phyloP scores from a whole-genome alignment of 1,140 invertebrate genomes.

The Trichogramma pretiosum region DNA sequence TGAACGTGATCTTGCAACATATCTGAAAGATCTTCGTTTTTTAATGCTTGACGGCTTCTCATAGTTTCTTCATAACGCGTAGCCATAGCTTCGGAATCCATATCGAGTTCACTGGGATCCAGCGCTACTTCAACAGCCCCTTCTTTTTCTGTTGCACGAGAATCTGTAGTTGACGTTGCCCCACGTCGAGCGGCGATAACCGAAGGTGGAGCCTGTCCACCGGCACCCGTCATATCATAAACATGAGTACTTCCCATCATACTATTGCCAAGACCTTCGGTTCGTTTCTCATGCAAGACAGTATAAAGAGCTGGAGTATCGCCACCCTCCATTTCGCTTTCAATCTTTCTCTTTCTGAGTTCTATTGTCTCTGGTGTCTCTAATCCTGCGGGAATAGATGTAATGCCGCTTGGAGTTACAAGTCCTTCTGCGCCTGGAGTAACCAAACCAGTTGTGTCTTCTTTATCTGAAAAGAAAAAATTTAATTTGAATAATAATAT shows the following conservation, averaged over 20 bases:
- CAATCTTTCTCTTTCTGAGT: constrained; percentile 92
- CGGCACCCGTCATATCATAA: constrained; percentile 75
- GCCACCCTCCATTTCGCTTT: constrained; percentile 91
- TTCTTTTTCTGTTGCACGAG: constrained; percentile 46
- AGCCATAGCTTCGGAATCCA: constrained; percentile 93
- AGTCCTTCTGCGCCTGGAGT: constrained; percentile 80
- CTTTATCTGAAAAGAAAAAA: constrained; percentile 35
- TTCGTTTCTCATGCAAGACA: constrained; percentile 88
- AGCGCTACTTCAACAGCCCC: constrained; percentile 85
- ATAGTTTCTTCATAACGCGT: constrained; percentile 94
- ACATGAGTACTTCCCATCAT: constrained; percentile 99
- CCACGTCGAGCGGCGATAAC: constrained; percentile 43
- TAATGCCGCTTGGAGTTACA: constrained; percentile 90
- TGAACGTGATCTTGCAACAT: constrained; percentile 98
- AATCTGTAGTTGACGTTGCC: constrained; percentile 31
- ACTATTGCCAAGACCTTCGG: constrained; percentile 78
- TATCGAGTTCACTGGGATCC: constrained; percentile 93
- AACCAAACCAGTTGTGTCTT: constrained; percentile 63
- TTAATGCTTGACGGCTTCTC: constrained; percentile 79
- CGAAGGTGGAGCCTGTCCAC: constrained; percentile 48
- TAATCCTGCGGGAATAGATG: constrained; percentile 87
- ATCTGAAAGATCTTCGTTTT: constrained; percentile 93
- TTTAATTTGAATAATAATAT: neutral
- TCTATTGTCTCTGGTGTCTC: constrained; percentile 99
- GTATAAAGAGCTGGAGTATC: constrained; percentile 89